Conservation (phyloP, 2,888 invertebrate genomes). For the Tetrapedia diversipes region DNA sequence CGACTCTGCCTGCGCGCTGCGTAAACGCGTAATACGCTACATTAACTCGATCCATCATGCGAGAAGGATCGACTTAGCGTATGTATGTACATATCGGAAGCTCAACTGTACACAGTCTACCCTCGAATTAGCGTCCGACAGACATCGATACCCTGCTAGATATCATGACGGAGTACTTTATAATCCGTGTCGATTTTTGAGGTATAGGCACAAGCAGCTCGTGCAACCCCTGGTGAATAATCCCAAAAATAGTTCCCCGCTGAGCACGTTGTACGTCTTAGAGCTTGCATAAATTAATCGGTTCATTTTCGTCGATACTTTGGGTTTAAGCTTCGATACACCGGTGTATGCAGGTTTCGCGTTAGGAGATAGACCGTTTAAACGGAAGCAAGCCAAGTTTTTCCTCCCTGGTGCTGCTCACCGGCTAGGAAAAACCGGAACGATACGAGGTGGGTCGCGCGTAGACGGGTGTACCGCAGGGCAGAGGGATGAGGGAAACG, state of each 20-base stretch:
- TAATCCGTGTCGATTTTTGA: constrained; percentile 24
- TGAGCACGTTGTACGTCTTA: no score
- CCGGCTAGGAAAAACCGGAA: constrained; percentile 37
- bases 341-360: no score
- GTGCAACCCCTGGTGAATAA: no score
- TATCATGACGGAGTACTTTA: constrained; percentile 48
- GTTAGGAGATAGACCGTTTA: constrained; percentile 18
- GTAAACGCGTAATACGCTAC: constrained; percentile 76
- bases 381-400: constrained; percentile 21
- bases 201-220: no score
- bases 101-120: constrained; percentile 48
- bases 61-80: constrained; percentile 69
- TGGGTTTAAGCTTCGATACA: no score
- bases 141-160: constrained; percentile 48
- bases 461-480: constrained; percentile 34
- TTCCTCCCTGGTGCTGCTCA: constrained; percentile 23
- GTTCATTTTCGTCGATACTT: no score
- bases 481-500: constrained; percentile 56
- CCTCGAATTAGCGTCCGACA: constrained; percentile 60
- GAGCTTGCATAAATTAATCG: no score
- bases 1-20: constrained; percentile 68
- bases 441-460: constrained; percentile 59
- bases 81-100: constrained; percentile 56
- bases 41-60: constrained; percentile 77
- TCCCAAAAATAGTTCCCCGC: no score